Evolutionary conservation across 1,140 invertebrate species (phyloP).

Genomic region (Musca domestica): DNA sequence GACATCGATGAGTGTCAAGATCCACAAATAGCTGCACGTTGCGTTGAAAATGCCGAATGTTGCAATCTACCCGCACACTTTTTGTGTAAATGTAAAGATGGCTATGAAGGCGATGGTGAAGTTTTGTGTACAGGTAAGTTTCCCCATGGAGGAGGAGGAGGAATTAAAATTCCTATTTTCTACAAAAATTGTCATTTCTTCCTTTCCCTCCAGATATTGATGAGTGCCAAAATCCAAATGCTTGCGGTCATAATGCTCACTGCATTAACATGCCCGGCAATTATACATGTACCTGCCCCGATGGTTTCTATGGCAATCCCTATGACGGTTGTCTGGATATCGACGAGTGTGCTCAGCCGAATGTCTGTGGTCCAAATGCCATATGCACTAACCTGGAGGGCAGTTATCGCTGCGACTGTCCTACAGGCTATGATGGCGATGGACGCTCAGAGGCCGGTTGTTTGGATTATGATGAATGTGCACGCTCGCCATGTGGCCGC

Average conservation of each 20-base stretch:
- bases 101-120: slow-evolving; percentile 86
- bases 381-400: slow-evolving; percentile 77
- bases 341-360: slow-evolving; percentile 73
- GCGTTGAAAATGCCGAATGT: slow-evolving; percentile 89
- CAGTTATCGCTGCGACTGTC: slow-evolving; percentile 78
- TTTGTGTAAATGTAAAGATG: slow-evolving; percentile 88
- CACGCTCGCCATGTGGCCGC: slow-evolving; percentile 66
- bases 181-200: background rate
- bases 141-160: background rate
- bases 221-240: slow-evolving; percentile 74
- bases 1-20: slow-evolving; percentile 94
- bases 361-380: slow-evolving; percentile 75
- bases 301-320: slow-evolving; percentile 84
- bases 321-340: slow-evolving; percentile 80
- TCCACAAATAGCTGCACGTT: slow-evolving; percentile 74
- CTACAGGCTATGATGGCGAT: slow-evolving; percentile 74
- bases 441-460: slow-evolving; percentile 66
- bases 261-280: slow-evolving; percentile 85
- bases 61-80: slow-evolving; percentile 92
- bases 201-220: slow-evolving; percentile 71
- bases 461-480: slow-evolving; percentile 69
- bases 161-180: background rate
- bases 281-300: slow-evolving; percentile 80
- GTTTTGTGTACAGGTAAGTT: slow-evolving; percentile 71
- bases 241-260: slow-evolving; percentile 76